Evolutionary conservation across 2,888 invertebrate species (phyloP), one percentile per base, ranked within the genome.

Genomic region (Ophioninae sp.): DNA sequence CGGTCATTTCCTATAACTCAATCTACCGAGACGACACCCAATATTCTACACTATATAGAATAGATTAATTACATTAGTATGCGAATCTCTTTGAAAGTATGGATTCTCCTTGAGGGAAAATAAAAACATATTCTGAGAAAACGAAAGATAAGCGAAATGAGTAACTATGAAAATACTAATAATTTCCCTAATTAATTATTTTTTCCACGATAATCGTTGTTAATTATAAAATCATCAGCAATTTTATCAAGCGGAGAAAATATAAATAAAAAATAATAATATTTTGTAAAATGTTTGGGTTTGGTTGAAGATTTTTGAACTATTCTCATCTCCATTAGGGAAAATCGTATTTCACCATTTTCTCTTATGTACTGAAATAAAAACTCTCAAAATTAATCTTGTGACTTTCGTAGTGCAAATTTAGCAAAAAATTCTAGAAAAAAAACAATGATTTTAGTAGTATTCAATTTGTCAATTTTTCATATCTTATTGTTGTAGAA

Each of bases 1-100:
- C 68, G 75, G 71, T 74, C 82, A 72, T 84, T 86, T 86, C 86
- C 85, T 88, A 87, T 83, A 87, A 87, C 67, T 86, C 85, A 83
- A 87, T 88, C 85, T 63, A 58, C 76, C 84, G 81, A 80, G 81
- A 84, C 76, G 82, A 76, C 78, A 74, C 85, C 76, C 71, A 63
- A 83, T 82, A 80, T 80, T 77, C 23, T 44, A 59, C 63, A n/a
- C 64, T 17, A 71, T 51, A 72, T 20, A 56, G 10, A 23, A 51
- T 58, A 76, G 79, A 82, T 84, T 76, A 73, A 82, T 80, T 82
- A 73, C 79, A 44, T 30, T 44, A 68, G 68, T 63, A 71, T 64
- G 68, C 58, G 59, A 71, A 79, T 22, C 59, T 67, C 69, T 58
- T 69, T 9, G 51, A 67, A 71, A 20, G 39, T 58, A 22, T 17